Evolutionary conservation across 2,797 vertebrate species (phyloP), one percentile per base, ranked within the genome.

Genomic region (Carapus acus): DNA sequence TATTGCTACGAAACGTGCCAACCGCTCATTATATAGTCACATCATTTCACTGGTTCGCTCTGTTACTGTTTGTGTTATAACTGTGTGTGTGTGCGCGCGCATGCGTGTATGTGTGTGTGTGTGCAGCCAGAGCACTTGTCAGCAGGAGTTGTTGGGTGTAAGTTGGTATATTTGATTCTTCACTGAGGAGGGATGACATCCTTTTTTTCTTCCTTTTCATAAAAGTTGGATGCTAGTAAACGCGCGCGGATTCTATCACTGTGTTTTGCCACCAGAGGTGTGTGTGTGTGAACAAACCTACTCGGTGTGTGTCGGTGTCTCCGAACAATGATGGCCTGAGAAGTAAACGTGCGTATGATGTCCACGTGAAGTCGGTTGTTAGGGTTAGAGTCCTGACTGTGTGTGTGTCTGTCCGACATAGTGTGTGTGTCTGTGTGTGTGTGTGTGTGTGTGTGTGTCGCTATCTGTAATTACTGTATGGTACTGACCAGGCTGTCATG

Each of bases 1-100:
- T 63, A 48, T 58, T 63, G 29, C 58, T 64, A 59, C 58, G 56
- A 63, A 54, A 78, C 53, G 86, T 88, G 87, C 86, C 88, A 88
- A 85, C 39, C 42, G 37, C 58, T 43, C 72, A 49, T 65, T 62
- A 71, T 58, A 54, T 43, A 65, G 56, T 67, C 59, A 71, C 49
- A 38, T 72, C 58, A 54, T 74, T 69, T 71, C 58, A 64, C 39
- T 46, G 24, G 62, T 53, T 65, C 24, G 9, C 4, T 42, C 54
- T 65, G 42, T n/a, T 31, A 20, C 67, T 49, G 43, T 63, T 58
- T 58, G 54, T 46, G 50, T 62, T 69, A 33, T 37, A 31, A 62
- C 58, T 58, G 54, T 46, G 50, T 62, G 29, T 69, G 36, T 37
- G 29, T 20, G 55, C 49, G 16, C 47, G 43, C 62, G 59, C 58